These are phyloP conservation scores for Gadopsis bispinosus DNA, from an alignment of 2,797 vertebrate genomes.

Conservation along the genomic window DNA sequence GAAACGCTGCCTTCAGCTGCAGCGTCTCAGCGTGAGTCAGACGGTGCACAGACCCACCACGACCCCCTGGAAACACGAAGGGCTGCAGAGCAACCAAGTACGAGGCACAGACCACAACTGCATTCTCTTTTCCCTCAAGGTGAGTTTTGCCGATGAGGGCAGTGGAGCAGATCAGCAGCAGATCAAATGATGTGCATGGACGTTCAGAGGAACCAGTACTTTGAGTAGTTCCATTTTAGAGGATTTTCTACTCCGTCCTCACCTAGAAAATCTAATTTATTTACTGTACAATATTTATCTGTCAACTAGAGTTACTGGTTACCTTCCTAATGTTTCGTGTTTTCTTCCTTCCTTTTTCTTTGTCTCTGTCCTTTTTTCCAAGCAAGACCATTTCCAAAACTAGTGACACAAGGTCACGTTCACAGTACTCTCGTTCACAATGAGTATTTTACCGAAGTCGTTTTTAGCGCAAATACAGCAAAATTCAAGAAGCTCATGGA, in stretches of 20 bases:
- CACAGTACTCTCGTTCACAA: not conserved
- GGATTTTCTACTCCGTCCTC: not conserved
- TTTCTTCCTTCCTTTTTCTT: not conserved
- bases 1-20: conserved; percentile 26
- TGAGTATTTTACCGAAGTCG: no score
- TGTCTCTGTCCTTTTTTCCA: not conserved
- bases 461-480: not conserved
- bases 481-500: not conserved
- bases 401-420: not conserved
- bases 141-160: not conserved
- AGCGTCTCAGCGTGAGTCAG: conserved; percentile 43
- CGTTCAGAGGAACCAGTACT: not conserved
- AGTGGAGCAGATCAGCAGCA: not conserved
- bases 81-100: conserved; percentile 10
- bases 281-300: not conserved
- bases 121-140: not conserved
- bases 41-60: conserved; percentile 21
- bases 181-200: not conserved
- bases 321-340: not conserved
- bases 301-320: not conserved
- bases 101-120: not conserved
- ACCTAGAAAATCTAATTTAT: not conserved
- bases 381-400: not conserved
- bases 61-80: conserved; percentile 19
- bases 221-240: not conserved